Percentiles rank a stretch among this genome's conserved stretches.
These are phyloP conservation scores for Hofmannophila pseudospretella DNA, from an alignment of 2,888 invertebrate species.

Conservation along the genomic window DNA sequence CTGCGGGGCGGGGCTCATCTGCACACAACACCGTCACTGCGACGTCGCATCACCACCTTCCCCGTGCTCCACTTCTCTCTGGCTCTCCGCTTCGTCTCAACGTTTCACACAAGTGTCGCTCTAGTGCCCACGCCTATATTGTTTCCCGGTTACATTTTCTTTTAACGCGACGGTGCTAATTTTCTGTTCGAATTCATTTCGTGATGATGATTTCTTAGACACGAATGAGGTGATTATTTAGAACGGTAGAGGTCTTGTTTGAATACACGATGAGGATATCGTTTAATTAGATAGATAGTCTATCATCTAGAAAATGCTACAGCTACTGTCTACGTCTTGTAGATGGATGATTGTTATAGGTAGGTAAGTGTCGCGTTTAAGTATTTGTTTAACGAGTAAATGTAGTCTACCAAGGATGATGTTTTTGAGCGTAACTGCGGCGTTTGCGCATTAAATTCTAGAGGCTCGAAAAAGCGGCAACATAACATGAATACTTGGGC, in stretches of 20 bases:
- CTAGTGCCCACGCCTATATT: neutral
- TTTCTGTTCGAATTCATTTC: neutral
- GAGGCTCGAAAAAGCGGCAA: slow-evolving; percentile 70
- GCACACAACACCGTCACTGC: slow-evolving; percentile 74
- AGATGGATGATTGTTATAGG: neutral
- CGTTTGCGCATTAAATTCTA: slow-evolving; percentile 54
- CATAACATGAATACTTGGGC: slow-evolving; percentile 54
- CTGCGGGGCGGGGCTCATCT: slow-evolving; percentile 74
- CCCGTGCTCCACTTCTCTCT: slow-evolving; percentile 74
- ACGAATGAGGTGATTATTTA: too few relatives aligned
- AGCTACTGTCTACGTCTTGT: slow-evolving; percentile 9
- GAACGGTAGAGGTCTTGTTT: too few relatives aligned
- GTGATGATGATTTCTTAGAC: neutral
- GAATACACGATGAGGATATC: too few relatives aligned
- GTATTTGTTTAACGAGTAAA: neutral
- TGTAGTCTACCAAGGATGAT: neutral
- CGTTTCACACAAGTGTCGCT: neutral
- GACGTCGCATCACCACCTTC: slow-evolving; percentile 58
- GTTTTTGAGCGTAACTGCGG: slow-evolving; percentile 20
- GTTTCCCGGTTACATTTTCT: neutral
- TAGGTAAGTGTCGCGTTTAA: slow-evolving; percentile 1
- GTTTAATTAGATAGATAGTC: neutral
- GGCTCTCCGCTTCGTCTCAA: slow-evolving; percentile 60
- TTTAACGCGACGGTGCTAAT: neutral
- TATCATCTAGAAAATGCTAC: slow-evolving; percentile 9